Base-by-base conservation (phyloP, 2,113 vertebrate species). In the Grammatotria lemairii region DNA sequence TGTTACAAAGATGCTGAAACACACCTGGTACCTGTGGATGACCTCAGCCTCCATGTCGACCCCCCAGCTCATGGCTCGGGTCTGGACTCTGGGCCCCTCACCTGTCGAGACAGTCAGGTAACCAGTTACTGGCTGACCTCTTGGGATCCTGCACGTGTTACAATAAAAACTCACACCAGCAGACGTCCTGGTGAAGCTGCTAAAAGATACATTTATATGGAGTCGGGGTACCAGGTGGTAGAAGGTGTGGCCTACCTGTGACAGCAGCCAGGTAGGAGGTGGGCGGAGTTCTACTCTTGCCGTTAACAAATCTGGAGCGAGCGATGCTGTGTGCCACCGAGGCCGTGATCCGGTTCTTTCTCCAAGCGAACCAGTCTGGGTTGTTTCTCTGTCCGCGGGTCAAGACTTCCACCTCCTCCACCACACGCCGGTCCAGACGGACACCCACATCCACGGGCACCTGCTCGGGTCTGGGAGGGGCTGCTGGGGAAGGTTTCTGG, bases 51-150 rank as follows among this genome's bases (percentile, higher is more conserved):
- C 97, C 0, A 86, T 96, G 11, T 89, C n/a, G n/a, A 96, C 1
- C 2, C 97, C 97, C 97, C 97, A 98, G 83, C 86, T 90, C 97
- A 97, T 97, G 87, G 97, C 97, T 0, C 96, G 91, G 1, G 97
- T 98, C 90, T 87, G 91, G 70, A 94, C n/a, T 0, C 5, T 13
- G 1, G 80, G 82, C 3, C 88, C 75, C 1, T 92, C 88, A 16
- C 93, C 94, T 94, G 93, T 31, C 1, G 10, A 73, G 5, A 26
- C 68, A 73, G 21, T 73, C 38, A 38, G 60, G 33, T 65, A n/a
- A 8, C 10, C 60, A 35, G 60, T 65, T 65, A 65, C 17, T n/a
- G 31, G 60, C 60, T 65, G 19, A 65, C 2, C 7, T 57, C 54
- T 60, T 1, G 7, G 60, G 70, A 17, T 47, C 42, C 70, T 75